phyloP scores from a whole-genome alignment of 2,113 vertebrate species.

The Strix aluco region DNA sequence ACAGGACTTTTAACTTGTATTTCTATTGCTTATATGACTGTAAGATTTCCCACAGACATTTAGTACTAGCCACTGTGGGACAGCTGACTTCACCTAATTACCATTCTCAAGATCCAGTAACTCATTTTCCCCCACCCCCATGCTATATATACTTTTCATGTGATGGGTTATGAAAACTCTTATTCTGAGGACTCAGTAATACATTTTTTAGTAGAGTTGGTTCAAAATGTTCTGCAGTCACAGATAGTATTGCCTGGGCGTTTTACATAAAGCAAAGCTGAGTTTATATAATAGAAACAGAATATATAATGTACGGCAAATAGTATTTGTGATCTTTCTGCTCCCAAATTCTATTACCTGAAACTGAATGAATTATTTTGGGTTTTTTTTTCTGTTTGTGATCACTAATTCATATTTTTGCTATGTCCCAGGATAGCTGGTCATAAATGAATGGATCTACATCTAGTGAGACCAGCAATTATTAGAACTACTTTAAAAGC shows the following conservation, averaged over 20 bases:
- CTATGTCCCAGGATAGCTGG: background rate
- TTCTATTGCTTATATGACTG: background rate
- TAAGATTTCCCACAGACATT: background rate
- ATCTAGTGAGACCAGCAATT: background rate
- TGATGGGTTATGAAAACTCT: background rate
- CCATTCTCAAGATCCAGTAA: background rate
- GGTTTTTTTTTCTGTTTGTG: background rate
- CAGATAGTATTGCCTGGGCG: background rate
- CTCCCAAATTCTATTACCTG: background rate
- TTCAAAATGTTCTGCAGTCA: background rate
- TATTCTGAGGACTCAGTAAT: background rate
- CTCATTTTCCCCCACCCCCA: background rate
- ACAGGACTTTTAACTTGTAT: background rate
- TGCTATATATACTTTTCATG: background rate
- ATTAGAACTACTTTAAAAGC: background rate
- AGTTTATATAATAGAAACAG: background rate
- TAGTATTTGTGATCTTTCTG: background rate
- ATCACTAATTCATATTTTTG: background rate
- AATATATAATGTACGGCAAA: background rate
- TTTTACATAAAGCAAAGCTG: background rate
- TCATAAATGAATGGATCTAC: background rate
- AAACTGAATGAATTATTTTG: background rate
- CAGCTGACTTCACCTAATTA: background rate
- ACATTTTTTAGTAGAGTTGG: background rate
- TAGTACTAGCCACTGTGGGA: background rate